phyloP scores from a whole-genome alignment of 1,140 invertebrate species.

The Drosophila albomicans region DNA sequence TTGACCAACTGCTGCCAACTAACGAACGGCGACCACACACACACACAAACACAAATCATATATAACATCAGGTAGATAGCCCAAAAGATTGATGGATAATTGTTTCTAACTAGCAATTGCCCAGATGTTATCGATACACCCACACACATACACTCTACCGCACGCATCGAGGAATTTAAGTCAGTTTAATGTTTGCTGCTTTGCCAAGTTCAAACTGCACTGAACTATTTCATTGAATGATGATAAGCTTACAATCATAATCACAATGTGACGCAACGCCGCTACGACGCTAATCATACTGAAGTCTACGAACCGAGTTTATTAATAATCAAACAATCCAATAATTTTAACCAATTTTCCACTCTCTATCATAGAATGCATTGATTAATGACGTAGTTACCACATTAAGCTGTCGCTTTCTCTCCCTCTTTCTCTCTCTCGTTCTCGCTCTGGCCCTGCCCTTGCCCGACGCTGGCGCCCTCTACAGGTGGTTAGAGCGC shows the following conservation, averaged over 20 bases:
- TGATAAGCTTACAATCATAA: constrained; percentile 5
- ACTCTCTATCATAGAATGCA: background rate
- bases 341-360: constrained; percentile 1
- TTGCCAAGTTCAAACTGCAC: background rate
- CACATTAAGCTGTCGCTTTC: constrained; percentile 7
- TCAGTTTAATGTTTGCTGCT: background rate
- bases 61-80: constrained; percentile 47
- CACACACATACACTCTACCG: too few species aligned
- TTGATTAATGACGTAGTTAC: constrained; percentile 15
- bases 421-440: background rate
- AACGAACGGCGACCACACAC: constrained; percentile 17
- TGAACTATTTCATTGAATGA: constrained; percentile 9
- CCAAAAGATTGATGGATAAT: constrained; percentile 45
- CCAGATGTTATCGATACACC: constrained; percentile 6
- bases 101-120: constrained; percentile 18
- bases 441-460: background rate
- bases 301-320: background rate
- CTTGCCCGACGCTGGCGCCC: background rate
- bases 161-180: background rate
- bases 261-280: constrained; percentile 16
- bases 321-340: background rate
- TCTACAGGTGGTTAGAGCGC: constrained; percentile 18
- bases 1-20: constrained; percentile 32
- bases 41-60: background rate
- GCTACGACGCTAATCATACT: background rate